Evolutionary conservation across 2,888 invertebrate genomes (phyloP).

Genomic region (Agonopterix alstromeriana): DNA sequence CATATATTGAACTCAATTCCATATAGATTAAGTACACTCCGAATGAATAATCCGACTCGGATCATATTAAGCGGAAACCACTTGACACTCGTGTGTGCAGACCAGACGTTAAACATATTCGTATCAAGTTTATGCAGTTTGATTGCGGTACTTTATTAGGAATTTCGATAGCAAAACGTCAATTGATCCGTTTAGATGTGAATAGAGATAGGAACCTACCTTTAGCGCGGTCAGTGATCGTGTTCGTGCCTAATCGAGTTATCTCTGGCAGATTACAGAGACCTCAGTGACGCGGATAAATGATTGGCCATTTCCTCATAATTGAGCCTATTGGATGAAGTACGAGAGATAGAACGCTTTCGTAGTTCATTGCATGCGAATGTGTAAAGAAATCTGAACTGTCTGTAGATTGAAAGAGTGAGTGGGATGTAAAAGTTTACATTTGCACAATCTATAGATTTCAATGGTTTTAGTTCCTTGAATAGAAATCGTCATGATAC

Average conservation of each 20-base stretch:
- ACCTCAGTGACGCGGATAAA: constrained; percentile 26
- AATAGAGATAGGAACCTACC: constrained; percentile 4
- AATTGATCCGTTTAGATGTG: constrained; percentile 5
- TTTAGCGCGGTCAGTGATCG: constrained; percentile 20
- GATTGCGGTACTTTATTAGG: neutral
- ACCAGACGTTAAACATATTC: no score
- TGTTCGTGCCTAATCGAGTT: constrained; percentile 43
- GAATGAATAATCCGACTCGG: no score
- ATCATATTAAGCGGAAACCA: no score
- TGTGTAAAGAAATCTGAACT: neutral
- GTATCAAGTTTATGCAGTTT: neutral
- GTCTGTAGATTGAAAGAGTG: neutral
- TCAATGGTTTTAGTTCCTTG: no score
- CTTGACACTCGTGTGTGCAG: no score
- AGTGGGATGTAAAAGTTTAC: neutral
- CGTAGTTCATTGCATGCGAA: neutral
- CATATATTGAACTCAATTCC: no score
- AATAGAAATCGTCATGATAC: no score
- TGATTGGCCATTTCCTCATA: constrained; percentile 43
- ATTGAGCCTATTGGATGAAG: constrained; percentile 23
- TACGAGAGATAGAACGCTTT: constrained; percentile 6
- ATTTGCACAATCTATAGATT: no score
- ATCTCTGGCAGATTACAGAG: constrained; percentile 31
- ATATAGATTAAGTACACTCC: no score
- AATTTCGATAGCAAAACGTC: constrained; percentile 2